Evolutionary conservation across 1,140 invertebrate genomes (phyloP).

Genomic region (Sitophilus oryzae): DNA sequence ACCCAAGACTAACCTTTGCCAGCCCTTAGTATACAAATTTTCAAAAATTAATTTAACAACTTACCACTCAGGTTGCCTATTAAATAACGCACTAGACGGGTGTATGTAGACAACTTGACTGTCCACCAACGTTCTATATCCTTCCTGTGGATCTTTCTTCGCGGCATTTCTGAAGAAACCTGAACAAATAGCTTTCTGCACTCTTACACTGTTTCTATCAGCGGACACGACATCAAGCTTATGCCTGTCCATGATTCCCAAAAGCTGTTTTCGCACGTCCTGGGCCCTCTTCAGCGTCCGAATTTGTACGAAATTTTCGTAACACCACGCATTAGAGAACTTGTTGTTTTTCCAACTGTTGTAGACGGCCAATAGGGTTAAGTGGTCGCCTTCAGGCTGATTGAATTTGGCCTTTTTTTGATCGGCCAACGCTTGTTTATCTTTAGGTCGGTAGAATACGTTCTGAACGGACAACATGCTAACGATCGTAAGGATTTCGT

Average conservation of each 20-base stretch:
- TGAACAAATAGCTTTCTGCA: conserved; percentile 98
- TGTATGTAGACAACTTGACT: conserved; percentile 99
- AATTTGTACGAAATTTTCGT: conserved; percentile 99
- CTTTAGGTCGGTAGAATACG: conserved; percentile 95
- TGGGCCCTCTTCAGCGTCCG: conserved; percentile 94
- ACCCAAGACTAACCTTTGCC: too few species aligned
- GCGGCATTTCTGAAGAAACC: conserved; percentile 99
- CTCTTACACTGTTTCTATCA: conserved; percentile 88
- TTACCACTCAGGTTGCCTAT: conserved; percentile 96
- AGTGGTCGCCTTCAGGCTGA: conserved; percentile 96
- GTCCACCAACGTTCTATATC: conserved; percentile 95
- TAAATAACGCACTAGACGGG: conserved; percentile 95
- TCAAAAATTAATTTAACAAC: conserved; percentile 27
- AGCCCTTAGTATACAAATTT: too few species aligned
- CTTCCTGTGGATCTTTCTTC: conserved; percentile 99
- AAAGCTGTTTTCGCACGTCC: conserved; percentile 95
- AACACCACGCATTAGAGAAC: conserved; percentile 98
- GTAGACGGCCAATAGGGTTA: conserved; percentile 96
- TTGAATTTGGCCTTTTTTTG: conserved; percentile 99
- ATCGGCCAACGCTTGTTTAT: conserved; percentile 96
- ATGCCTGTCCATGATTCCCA: conserved; percentile 97
- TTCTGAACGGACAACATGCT: conserved; percentile 99
- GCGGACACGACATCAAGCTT: conserved; percentile 97
- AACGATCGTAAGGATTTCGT: conserved; percentile 97
- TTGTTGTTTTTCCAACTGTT: conserved; percentile 99